A percentile compares a stretch with the other conserved stretches of the same genome.
Conservation (phyloP, 2,113 vertebrate genomes). For the Ramphastos sulfuratus region DNA sequence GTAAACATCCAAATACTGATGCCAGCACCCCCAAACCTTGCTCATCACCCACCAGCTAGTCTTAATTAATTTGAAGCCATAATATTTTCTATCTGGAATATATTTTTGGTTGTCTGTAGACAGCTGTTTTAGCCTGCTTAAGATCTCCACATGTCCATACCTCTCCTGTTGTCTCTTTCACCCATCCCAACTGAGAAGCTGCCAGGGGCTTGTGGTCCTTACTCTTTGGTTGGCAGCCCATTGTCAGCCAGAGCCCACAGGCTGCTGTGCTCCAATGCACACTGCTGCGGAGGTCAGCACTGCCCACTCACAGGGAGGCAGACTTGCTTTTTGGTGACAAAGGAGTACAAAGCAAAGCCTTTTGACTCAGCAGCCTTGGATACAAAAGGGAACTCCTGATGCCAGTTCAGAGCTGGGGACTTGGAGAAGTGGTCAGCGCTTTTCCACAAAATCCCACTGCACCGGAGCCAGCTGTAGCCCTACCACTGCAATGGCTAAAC, state of each 20-base stretch:
- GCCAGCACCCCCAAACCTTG: neutral
- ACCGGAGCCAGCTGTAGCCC: neutral
- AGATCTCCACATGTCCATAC: neutral
- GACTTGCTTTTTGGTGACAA: neutral
- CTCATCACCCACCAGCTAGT: constrained; percentile 11
- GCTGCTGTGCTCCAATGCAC: neutral
- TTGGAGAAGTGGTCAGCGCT: neutral
- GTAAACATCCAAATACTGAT: neutral
- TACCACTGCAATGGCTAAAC: neutral
- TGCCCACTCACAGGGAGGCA: neutral
- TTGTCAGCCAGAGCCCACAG: neutral
- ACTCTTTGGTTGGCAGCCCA: accelerated
- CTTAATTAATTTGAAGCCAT: constrained; percentile 53
- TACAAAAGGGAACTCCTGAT: neutral
- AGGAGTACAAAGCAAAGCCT: neutral
- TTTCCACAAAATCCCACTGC: neutral
- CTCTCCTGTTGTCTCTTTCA: neutral
- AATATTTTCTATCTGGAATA: neutral
- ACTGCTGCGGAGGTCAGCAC: accelerated
- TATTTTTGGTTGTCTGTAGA: constrained; percentile 13
- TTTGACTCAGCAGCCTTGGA: neutral
- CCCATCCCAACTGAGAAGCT: neutral
- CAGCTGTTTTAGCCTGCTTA: neutral
- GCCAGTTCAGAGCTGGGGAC: neutral
- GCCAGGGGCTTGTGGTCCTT: neutral